Evolutionary conservation across 2,888 invertebrate genomes (phyloP).

Genomic region (Aphodius sticticus): DNA sequence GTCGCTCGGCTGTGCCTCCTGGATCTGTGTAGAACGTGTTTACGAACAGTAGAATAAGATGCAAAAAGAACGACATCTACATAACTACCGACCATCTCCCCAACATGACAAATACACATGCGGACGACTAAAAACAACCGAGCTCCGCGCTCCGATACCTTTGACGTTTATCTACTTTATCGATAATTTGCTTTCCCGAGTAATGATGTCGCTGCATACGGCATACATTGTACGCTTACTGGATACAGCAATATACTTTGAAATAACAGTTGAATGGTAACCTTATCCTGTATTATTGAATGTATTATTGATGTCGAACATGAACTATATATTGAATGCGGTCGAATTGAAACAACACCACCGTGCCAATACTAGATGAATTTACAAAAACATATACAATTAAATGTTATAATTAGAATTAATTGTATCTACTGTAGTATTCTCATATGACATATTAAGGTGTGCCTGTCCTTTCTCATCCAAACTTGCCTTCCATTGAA

Average conservation of each 20-base stretch:
- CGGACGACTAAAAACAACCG: conserved; percentile 23
- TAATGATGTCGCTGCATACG: neutral
- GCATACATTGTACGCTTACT: neutral
- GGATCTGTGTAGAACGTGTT: conserved; percentile 4
- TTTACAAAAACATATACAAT: too few species aligned
- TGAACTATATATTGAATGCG: too few species aligned
- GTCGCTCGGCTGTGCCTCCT: conserved; percentile 10
- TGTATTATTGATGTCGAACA: neutral
- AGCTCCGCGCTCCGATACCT: conserved; percentile 9
- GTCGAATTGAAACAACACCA: too few species aligned
- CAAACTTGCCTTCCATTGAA: too few species aligned
- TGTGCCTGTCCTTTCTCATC: too few species aligned
- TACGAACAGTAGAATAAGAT: conserved; percentile 5
- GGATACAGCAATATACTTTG: too few species aligned
- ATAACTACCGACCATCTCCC: conserved; percentile 29
- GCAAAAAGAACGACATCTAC: conserved; percentile 22
- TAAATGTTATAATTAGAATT: too few species aligned
- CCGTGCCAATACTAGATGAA: too few species aligned
- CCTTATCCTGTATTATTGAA: too few species aligned
- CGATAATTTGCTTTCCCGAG: conserved; percentile 20
- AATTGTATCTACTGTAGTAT: too few species aligned
- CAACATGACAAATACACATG: conserved; percentile 39
- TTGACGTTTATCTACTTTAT: conserved; percentile 21
- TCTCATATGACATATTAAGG: too few species aligned
- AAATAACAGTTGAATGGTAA: too few species aligned